Evolutionary conservation across 2,797 vertebrate species (phyloP), one percentile per base, ranked within the genome.

Genomic region (Todus mexicanus): DNA sequence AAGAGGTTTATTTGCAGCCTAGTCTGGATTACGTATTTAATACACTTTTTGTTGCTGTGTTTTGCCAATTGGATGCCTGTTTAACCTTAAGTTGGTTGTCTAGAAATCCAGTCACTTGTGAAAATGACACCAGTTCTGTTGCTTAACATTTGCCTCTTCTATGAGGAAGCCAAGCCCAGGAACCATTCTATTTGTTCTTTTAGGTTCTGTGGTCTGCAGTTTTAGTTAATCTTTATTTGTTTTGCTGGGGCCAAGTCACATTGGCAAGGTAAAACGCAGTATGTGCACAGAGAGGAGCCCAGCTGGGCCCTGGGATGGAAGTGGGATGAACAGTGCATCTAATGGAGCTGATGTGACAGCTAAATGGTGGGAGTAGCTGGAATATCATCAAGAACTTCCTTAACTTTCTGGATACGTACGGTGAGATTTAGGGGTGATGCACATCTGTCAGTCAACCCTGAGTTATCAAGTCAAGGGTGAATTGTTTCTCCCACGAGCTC

Each of bases 61-160:
- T 75, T 88, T 70, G 10, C 35, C 51, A 54, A 4, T 86, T 35
- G 54, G 29, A 61, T 57, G 0, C 0, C 0, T n/a, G 7, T 63
- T 85, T 63, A 70, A 54, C 27, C 21, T 78, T 26, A 47, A 0
- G 0, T 31, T 0, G 0, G 16, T 77, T 71, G n/a, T 81, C 45
- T 35, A 26, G 61, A 84, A 90, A 38, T 68, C n/a, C n/a, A n/a
- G n/a, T n/a, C n/a, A n/a, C n/a, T n/a, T n/a, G n/a, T n/a, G 56
- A 56, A 89, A 86, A 63, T 33, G 4, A 17, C 29, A 20, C 27
- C 11, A 25, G 6, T 61, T 71, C 40, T 45, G 10, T 56, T 76
- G 7, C n/a, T 79, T 76, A 29, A 20, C 3, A 7, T 79, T 64
- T 82, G 12, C 7, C 12, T 48, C 68, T 82, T 37, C 68, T 15